These are phyloP conservation scores for Tetheella fluctuosa DNA, from an alignment of 2,888 invertebrate genomes.

Conservation along the genomic window DNA sequence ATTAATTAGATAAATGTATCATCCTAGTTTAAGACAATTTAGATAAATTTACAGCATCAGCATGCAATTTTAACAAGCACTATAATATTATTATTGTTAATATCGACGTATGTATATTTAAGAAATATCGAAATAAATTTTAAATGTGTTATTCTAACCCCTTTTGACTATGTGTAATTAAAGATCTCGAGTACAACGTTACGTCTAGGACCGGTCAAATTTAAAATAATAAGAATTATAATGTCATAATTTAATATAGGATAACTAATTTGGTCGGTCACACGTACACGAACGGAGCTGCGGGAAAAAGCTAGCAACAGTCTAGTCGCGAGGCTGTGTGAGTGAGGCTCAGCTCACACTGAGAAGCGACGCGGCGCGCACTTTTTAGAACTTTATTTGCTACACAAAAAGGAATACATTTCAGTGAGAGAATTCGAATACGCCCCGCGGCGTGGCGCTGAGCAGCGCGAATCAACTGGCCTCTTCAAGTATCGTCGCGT, in stretches of 20 bases:
- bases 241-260: neutral
- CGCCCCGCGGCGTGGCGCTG: too few relatives aligned
- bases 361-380: too few relatives aligned
- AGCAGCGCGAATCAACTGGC: too few relatives aligned
- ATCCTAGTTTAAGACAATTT: too few relatives aligned
- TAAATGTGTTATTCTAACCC: neutral
- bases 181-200: neutral
- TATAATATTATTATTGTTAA: neutral
- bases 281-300: slow-evolving; percentile 1
- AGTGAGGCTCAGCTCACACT: too few relatives aligned
- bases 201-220: neutral
- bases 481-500: too few relatives aligned
- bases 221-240: neutral
- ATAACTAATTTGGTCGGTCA: neutral
- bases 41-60: too few relatives aligned
- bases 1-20: too few relatives aligned
- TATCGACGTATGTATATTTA: neutral
- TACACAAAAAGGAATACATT: too few relatives aligned
- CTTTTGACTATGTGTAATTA: neutral
- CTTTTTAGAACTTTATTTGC: too few relatives aligned
- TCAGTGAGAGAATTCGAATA: too few relatives aligned
- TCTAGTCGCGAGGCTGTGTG: slow-evolving; percentile 7
- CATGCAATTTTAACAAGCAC: neutral
- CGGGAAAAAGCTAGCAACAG: slow-evolving; percentile 9
- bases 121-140: too few relatives aligned